phyloP scores from a whole-genome alignment of 2,113 vertebrate genomes.

The Lota lota region DNA sequence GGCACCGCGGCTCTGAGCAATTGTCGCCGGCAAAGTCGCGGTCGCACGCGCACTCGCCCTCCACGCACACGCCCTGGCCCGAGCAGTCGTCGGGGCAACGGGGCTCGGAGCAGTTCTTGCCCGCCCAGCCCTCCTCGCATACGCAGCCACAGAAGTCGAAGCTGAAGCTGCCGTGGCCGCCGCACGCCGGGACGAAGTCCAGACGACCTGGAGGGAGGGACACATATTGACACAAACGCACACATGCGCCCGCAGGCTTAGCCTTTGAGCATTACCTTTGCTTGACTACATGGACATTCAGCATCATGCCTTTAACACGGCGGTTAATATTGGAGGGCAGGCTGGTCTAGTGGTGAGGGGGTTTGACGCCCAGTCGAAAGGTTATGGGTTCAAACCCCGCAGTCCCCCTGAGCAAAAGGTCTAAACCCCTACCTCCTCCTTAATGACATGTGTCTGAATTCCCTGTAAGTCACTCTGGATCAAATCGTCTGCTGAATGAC shows the following conservation, averaged over 20 bases:
- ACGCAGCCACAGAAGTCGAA: conserved; percentile 89
- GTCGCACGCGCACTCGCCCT: conserved; percentile 92
- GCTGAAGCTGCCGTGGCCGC: conserved; percentile 92
- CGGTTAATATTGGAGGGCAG: not conserved
- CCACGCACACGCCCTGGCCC: conserved; percentile 85
- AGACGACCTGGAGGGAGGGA: conserved; percentile 77
- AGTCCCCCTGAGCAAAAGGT: not conserved
- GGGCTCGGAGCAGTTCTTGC: conserved; percentile 93
- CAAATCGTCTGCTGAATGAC: not conserved
- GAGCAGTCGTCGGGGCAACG: conserved; percentile 88
- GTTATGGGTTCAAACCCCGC: not conserved
- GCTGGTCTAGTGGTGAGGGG: not conserved
- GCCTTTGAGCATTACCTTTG: too few relatives aligned
- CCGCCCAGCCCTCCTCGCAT: conserved; percentile 90
- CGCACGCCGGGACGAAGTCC: conserved; percentile 88
- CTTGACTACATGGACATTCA: not conserved
- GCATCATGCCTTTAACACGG: too few relatives aligned
- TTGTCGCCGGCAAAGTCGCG: conserved; percentile 87
- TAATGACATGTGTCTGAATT: not conserved
- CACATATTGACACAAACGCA: not conserved
- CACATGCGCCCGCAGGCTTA: not conserved
- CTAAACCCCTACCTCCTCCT: not conserved
- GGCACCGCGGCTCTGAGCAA: conserved; percentile 88
- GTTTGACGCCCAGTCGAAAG: not conserved
- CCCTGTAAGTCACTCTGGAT: not conserved